A percentile compares a stretch with the other conserved stretches of the same genome.
phyloP scores from a whole-genome alignment of 1,140 invertebrate genomes.

The Pseudomyrmex cubaensis region DNA sequence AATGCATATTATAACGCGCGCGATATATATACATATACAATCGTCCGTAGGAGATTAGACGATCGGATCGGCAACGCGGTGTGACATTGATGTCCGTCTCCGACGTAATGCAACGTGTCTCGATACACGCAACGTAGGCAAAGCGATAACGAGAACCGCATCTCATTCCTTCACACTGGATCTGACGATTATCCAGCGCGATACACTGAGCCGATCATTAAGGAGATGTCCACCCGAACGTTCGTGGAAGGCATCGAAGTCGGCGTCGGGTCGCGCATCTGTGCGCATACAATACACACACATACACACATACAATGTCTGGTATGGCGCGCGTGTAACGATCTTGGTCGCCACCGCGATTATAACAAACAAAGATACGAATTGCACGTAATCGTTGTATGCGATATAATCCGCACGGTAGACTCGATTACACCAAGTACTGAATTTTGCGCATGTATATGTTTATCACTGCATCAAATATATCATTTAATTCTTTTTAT shows the following conservation, averaged over 20 bases:
- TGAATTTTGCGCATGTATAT: not conserved
- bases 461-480: slow-evolving; percentile 1
- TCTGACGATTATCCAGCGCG: slow-evolving; percentile 79
- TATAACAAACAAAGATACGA: slow-evolving; percentile 48
- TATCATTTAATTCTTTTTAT: not conserved
- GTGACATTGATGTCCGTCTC: slow-evolving; percentile 8
- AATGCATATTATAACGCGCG: slow-evolving; percentile 21
- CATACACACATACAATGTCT: not conserved
- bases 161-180: slow-evolving; percentile 72
- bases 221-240: slow-evolving; percentile 70
- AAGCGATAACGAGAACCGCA: slow-evolving; percentile 59
- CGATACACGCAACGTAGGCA: slow-evolving; percentile 35
- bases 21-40: slow-evolving; percentile 33
- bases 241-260: slow-evolving; percentile 72
- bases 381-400: slow-evolving; percentile 26
- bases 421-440: not conserved
- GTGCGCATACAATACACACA: slow-evolving; percentile 40
- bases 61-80: slow-evolving; percentile 28
- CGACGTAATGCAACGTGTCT: not conserved
- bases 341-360: slow-evolving; percentile 35
- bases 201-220: slow-evolving; percentile 76
- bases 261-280: slow-evolving; percentile 47
- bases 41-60: not conserved
- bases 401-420: slow-evolving; percentile 22
- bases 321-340: slow-evolving; percentile 16